phyloP scores from a whole-genome alignment of 1,140 invertebrate genomes.

The Drosophila kohkoa region DNA sequence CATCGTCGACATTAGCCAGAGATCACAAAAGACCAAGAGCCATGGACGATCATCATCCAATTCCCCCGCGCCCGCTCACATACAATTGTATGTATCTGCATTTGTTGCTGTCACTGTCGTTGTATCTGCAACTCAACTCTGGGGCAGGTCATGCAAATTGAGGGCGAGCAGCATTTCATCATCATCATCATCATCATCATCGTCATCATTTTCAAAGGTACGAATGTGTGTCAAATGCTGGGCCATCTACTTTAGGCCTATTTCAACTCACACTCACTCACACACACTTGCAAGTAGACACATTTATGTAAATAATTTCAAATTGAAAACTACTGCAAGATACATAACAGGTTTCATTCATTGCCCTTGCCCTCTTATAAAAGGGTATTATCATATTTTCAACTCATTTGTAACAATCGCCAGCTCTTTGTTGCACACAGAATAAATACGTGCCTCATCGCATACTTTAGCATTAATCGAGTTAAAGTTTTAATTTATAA shows the following conservation, averaged over 20 bases:
- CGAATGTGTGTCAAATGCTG: constrained; percentile 33
- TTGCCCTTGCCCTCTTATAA: constrained; percentile 36
- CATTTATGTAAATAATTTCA: constrained; percentile 49
- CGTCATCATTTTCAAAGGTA: constrained; percentile 15
- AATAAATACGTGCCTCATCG: not conserved
- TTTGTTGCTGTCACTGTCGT: not conserved
- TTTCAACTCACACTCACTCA: constrained; percentile 21
- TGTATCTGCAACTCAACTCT: constrained; percentile 27
- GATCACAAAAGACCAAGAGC: constrained; percentile 65
- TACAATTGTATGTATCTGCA: constrained; percentile 8
- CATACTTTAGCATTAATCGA: not conserved
- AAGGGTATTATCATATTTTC: constrained; percentile 24
- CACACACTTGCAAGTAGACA: not conserved
- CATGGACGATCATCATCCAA: constrained; percentile 52
- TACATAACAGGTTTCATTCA: constrained; percentile 67
- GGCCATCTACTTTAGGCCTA: constrained; percentile 49
- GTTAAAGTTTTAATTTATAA: no score
- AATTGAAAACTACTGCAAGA: constrained; percentile 38
- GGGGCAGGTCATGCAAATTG: constrained; percentile 53
- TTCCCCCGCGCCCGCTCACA: constrained; percentile 3
- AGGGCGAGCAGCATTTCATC: constrained; percentile 49
- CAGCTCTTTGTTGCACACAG: not conserved
- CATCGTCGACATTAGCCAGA: constrained; percentile 70
- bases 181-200: no score
- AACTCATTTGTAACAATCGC: constrained; percentile 10